These are phyloP conservation scores for Formica selysi DNA, from an alignment of 1,140 invertebrate genomes.

Conservation along the genomic window DNA sequence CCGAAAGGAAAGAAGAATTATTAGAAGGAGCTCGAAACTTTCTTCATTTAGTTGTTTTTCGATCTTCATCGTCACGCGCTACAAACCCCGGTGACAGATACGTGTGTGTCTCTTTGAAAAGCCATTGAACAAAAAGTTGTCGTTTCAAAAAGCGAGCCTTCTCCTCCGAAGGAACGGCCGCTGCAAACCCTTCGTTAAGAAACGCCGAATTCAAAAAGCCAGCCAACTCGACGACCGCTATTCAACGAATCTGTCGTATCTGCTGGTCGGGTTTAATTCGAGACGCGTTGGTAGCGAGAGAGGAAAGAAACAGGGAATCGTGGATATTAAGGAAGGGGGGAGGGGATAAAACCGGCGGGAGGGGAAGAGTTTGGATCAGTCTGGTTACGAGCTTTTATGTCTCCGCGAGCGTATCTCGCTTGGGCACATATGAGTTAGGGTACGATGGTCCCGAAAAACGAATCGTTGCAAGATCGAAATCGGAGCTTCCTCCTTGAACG, in stretches of 20 bases:
- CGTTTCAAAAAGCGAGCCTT: constrained; percentile 38
- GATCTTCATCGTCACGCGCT: neutral
- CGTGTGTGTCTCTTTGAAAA: neutral
- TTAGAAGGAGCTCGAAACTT: neutral
- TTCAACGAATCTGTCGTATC: constrained; percentile 56
- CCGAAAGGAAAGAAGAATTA: neutral
- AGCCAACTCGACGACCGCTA: constrained; percentile 43
- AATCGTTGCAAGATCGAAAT: constrained; percentile 76
- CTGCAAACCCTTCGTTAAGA: constrained; percentile 36
- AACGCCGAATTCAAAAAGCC: constrained; percentile 38
- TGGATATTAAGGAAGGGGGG: constrained; percentile 1
- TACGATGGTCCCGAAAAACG: constrained; percentile 58
- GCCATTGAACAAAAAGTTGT: neutral
- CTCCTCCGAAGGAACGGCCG: neutral
- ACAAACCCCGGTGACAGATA: constrained; percentile 9
- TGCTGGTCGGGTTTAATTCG: constrained; percentile 66
- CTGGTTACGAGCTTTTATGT: constrained; percentile 74
- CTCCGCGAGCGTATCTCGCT: constrained; percentile 65
- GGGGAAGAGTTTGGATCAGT: constrained; percentile 52
- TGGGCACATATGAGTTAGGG: constrained; percentile 66
- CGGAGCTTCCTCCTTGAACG: constrained; percentile 73
- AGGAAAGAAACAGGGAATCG: constrained; percentile 44
- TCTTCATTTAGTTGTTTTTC: constrained; percentile 14
- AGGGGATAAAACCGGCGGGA: neutral
- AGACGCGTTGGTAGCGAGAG: constrained; percentile 49